Evolutionary conservation across 30 jellyfish, hydroid and myxozoan species (phyloP).

Genomic region (Euphysa ruthae): DNA sequence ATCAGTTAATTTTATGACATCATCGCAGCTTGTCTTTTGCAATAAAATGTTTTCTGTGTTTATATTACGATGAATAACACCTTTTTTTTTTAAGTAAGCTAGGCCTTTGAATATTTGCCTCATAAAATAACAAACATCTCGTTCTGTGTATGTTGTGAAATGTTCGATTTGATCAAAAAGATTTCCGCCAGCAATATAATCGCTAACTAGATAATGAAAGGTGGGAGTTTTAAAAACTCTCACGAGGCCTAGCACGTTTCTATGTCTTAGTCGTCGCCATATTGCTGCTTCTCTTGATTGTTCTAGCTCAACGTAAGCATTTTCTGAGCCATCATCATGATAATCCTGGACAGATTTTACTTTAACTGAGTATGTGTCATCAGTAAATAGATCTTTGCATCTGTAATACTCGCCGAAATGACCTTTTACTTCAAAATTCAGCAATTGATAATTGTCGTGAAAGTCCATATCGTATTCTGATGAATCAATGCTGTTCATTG

Average conservation of each 20-base stretch:
- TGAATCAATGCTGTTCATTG: too few relatives aligned
- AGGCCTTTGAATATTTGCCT: constrained; percentile 28
- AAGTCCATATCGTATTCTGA: constrained; percentile 2
- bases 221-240: constrained; percentile 32
- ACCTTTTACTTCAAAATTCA: constrained; percentile 7
- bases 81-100: constrained; percentile 6
- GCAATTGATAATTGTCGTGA: neutral
- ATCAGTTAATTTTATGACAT: constrained; percentile 25
- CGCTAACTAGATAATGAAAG: constrained; percentile 25
- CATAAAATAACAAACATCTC: constrained; percentile 34
- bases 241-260: constrained; percentile 17
- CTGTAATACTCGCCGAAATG: constrained; percentile 23
- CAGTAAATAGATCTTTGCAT: constrained; percentile 12
- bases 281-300: constrained; percentile 42
- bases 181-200: constrained; percentile 17
- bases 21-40: constrained; percentile 2
- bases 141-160: constrained; percentile 47
- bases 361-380: constrained; percentile 6
- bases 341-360: neutral
- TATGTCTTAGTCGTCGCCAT: constrained; percentile 39
- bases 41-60: constrained; percentile 24
- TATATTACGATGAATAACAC: constrained; percentile 36
- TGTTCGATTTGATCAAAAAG: constrained; percentile 16
- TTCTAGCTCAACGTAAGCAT: constrained; percentile 7
- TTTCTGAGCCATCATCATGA: neutral